Evolutionary conservation across 2,113 vertebrate species (phyloP).

Genomic region (Paraplagusia blochii): DNA sequence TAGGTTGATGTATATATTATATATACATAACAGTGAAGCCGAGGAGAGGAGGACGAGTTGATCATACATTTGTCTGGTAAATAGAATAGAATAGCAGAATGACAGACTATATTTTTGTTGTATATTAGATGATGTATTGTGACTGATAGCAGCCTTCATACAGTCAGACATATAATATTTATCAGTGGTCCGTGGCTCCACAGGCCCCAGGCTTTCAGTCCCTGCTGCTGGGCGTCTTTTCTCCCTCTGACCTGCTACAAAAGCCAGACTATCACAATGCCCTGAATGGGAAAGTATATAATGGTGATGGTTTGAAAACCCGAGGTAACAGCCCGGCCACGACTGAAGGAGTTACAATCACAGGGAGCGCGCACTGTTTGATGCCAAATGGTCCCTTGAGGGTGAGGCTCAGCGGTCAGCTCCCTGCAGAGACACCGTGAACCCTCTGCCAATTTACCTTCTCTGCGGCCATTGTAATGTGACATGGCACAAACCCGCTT

Average conservation of each 20-base stretch:
- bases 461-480: constrained; percentile 63
- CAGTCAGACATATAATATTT: constrained; percentile 12
- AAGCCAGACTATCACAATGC: constrained; percentile 38
- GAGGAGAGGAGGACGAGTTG: too few relatives aligned
- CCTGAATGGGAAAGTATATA: constrained; percentile 50
- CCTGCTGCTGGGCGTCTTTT: constrained; percentile 36
- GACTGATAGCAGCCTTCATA: too few relatives aligned
- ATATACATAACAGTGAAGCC: too few relatives aligned
- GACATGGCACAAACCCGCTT: constrained; percentile 61
- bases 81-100: too few relatives aligned
- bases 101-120: too few relatives aligned
- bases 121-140: too few relatives aligned
- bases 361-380: constrained; percentile 61
- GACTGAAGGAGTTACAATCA: constrained; percentile 63
- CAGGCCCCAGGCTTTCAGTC: constrained; percentile 28
- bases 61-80: too few relatives aligned
- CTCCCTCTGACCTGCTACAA: constrained; percentile 29
- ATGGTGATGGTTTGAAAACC: constrained; percentile 63
- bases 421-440: constrained; percentile 44
- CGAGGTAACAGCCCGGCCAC: constrained; percentile 47
- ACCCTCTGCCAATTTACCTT: constrained; percentile 66
- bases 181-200: constrained; percentile 26
- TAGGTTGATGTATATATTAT: too few relatives aligned
- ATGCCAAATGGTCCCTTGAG: constrained; percentile 64
- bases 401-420: constrained; percentile 58